Percentiles rank a stretch among this genome's conserved stretches.
These are phyloP conservation scores for Hirudinaria manillensis DNA, from an alignment of 2,888 invertebrate species.

Conservation along the genomic window DNA sequence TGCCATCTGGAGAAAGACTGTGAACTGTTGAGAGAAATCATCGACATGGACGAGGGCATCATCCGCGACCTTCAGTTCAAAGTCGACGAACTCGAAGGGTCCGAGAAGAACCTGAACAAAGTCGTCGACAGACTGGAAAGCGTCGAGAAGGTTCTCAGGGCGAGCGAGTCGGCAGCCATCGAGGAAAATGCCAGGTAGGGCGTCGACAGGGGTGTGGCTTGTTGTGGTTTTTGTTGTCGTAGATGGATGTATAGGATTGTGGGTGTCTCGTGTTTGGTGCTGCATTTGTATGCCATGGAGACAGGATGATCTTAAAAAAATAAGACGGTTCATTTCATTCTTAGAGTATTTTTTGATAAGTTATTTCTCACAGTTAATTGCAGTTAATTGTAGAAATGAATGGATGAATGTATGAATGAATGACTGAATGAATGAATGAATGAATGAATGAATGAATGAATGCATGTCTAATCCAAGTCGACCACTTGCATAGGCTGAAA, in stretches of 20 bases:
- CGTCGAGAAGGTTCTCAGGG: not conserved
- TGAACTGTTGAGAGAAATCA: slow-evolving; percentile 1
- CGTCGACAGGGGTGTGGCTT: not conserved
- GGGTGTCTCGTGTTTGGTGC: not conserved
- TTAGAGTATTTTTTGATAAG: not conserved
- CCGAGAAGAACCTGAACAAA: slow-evolving; percentile 15
- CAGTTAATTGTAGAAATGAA: too few relatives aligned
- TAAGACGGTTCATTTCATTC: not conserved
- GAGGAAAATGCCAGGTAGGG: slow-evolving; percentile 22
- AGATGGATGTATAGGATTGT: not conserved
- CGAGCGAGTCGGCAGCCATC: slow-evolving; percentile 1
- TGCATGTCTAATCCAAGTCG: too few relatives aligned
- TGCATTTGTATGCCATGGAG: not conserved
- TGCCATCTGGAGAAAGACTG: slow-evolving; percentile 27
- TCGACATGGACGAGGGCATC: slow-evolving; percentile 24
- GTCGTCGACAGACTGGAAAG: slow-evolving; percentile 14
- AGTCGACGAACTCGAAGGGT: slow-evolving; percentile 14
- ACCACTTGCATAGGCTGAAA: not conserved
- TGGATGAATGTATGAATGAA: too few relatives aligned
- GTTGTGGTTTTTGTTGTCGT: not conserved
- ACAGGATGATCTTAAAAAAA: slow-evolving; percentile 3
- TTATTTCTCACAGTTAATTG: not conserved
- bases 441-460: too few relatives aligned
- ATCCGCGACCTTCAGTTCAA: slow-evolving; percentile 25
- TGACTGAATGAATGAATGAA: too few relatives aligned